Conservation (phyloP, 2,888 invertebrate genomes). For the Hesperia comma region DNA sequence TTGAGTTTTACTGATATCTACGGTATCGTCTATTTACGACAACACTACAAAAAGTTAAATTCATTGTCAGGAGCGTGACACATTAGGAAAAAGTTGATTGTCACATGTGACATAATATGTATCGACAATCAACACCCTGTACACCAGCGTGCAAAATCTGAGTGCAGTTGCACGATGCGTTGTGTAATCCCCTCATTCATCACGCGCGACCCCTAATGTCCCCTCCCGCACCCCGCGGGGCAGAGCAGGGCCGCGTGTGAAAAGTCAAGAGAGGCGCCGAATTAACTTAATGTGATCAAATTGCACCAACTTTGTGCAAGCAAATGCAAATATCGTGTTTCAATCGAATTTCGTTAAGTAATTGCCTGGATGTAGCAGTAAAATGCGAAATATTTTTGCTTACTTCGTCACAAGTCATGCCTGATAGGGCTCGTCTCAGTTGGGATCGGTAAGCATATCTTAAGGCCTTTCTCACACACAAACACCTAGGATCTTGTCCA, state of each 20-base stretch:
- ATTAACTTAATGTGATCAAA: slow-evolving; percentile 57
- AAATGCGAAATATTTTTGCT: no score
- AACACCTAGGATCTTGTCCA: no score
- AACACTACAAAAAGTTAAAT: no score
- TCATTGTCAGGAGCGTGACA: no score
- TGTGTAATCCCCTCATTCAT: slow-evolving; percentile 82
- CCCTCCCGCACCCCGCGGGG: slow-evolving; percentile 56
- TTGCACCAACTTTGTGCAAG: slow-evolving; percentile 20
- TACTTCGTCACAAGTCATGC: no score
- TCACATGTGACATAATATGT: background rate
- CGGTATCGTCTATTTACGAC: no score
- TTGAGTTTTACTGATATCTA: no score
- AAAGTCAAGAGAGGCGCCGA: slow-evolving; percentile 76
- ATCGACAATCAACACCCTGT: slow-evolving; percentile 58
- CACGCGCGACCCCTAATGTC: slow-evolving; percentile 66
- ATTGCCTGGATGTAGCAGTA: background rate
- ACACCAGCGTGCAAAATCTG: slow-evolving; percentile 77
- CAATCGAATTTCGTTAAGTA: slow-evolving; percentile 25
- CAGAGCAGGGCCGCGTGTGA: slow-evolving; percentile 78
- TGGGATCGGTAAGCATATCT: no score
- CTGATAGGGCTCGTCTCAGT: no score
- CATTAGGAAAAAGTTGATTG: no score
- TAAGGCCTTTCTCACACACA: no score
- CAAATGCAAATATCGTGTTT: slow-evolving; percentile 14
- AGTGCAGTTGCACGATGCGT: slow-evolving; percentile 82